Evolutionary conservation across 2,797 vertebrate species (phyloP).

Genomic region (Fratercula arctica): DNA sequence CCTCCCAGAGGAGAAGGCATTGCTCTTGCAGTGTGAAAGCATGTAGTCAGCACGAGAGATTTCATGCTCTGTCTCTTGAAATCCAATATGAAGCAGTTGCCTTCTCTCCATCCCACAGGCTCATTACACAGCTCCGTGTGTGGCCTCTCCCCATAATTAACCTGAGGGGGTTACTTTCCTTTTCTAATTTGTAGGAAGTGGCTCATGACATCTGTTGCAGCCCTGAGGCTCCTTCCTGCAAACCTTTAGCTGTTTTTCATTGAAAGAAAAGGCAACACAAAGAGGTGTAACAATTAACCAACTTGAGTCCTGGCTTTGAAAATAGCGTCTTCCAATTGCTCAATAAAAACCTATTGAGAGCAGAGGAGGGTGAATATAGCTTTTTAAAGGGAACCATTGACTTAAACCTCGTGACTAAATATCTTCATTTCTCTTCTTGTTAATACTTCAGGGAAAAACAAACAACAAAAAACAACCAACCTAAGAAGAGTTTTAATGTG

Average conservation of each 20-base stretch:
- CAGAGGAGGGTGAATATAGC: background rate
- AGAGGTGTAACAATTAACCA: conserved; percentile 23
- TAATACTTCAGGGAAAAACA: background rate
- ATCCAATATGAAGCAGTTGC: conserved; percentile 65
- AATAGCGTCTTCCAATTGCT: conserved; percentile 21
- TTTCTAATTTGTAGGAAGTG: conserved; percentile 78
- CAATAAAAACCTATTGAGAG: background rate
- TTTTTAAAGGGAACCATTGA: background rate
- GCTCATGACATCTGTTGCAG: conserved; percentile 73
- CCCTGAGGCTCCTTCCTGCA: conserved; percentile 63
- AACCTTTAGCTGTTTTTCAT: conserved; percentile 31
- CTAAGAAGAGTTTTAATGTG: background rate
- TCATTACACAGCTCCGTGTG: conserved; percentile 64
- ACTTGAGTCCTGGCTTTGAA: background rate
- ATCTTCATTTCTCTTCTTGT: background rate
- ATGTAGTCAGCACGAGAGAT: conserved; percentile 49
- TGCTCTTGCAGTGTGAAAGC: conserved; percentile 11
- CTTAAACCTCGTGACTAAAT: background rate
- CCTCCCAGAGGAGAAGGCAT: background rate
- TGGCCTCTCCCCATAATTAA: conserved; percentile 75
- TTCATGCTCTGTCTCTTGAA: conserved; percentile 70
- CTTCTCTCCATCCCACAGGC: conserved; percentile 43
- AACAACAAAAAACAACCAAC: background rate
- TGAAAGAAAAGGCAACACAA: conserved; percentile 35
- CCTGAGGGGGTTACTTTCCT: conserved; percentile 74